These are phyloP conservation scores for Eupristina koningsbergeri DNA, from an alignment of 1,140 invertebrate genomes.

Conservation along the genomic window DNA sequence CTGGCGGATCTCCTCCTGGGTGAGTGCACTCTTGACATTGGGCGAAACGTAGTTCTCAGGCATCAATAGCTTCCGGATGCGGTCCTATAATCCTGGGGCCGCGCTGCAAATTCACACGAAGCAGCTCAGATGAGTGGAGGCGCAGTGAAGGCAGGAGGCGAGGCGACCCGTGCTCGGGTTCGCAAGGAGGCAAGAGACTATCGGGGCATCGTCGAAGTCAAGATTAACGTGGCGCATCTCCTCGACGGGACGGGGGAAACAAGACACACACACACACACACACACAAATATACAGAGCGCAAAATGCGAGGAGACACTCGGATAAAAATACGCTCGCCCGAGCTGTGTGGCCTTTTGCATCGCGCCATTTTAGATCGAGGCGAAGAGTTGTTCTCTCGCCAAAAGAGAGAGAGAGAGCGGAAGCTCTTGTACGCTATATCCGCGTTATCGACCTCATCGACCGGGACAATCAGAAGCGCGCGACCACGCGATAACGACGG, in stretches of 20 bases:
- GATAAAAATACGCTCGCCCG: conserved; percentile 49
- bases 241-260: background rate
- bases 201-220: conserved; percentile 7
- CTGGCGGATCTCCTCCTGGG: conserved; percentile 60
- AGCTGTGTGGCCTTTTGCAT: conserved; percentile 2
- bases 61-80: conserved; percentile 58
- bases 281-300: no score
- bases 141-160: background rate
- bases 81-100: background rate
- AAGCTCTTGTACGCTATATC: background rate
- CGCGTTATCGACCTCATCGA: background rate
- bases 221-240: conserved; percentile 46
- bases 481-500: background rate
- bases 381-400: background rate
- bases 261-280: no score
- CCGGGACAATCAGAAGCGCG: background rate
- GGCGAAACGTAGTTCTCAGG: conserved; percentile 62
- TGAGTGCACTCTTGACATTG: conserved; percentile 56
- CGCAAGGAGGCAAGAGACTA: background rate
- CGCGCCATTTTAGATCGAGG: conserved; percentile 25
- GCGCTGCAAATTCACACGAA: background rate
- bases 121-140: background rate
- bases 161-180: background rate
- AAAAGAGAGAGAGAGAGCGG: no score
- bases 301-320: conserved; percentile 47